A percentile compares a stretch with the other conserved stretches of the same genome.
phyloP scores from a whole-genome alignment of 2,888 invertebrate genomes.

The Ryuthela nishihirai region DNA sequence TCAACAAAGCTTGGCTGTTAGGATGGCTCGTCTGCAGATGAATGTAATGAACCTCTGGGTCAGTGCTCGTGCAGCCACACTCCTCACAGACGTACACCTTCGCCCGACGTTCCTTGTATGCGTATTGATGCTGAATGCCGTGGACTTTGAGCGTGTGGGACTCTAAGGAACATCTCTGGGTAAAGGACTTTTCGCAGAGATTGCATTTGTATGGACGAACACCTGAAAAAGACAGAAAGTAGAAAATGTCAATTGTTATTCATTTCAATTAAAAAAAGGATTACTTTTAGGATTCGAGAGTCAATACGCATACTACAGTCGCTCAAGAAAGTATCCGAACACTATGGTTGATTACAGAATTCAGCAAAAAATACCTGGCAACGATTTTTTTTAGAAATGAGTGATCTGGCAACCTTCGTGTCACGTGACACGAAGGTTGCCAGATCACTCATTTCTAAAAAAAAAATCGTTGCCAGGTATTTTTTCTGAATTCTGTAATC shows the following conservation, averaged over 20 bases:
- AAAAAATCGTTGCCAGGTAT: no score
- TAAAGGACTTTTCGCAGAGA: constrained; percentile 97
- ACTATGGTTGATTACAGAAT: no score
- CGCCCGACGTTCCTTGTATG: constrained; percentile 94
- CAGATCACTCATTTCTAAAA: no score
- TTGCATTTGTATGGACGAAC: constrained; percentile 99
- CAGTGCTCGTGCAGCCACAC: constrained; percentile 95
- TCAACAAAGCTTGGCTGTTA: constrained; percentile 87
- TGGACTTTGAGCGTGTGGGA: constrained; percentile 98
- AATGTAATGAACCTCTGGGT: constrained; percentile 91
- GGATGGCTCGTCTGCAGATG: constrained; percentile 93
- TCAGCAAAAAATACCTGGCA: no score
- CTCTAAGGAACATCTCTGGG: constrained; percentile 96
- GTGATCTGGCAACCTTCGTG: no score
- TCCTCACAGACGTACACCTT: constrained; percentile 99
- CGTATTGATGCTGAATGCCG: constrained; percentile 91
- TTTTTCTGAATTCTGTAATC: no score
- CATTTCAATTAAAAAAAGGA: no score
- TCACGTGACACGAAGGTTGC: no score
- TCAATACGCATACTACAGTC: no score
- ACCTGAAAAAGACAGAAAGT: constrained; percentile 55
- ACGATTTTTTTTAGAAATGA: no score
- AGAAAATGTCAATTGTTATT: neutral
- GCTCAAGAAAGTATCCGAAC: no score
- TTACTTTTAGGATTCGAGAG: no score